Percentiles rank a stretch among this genome's conserved stretches.
Conservation (phyloP, 2,113 vertebrate genomes). For the Sakesphorus luctuosus region DNA sequence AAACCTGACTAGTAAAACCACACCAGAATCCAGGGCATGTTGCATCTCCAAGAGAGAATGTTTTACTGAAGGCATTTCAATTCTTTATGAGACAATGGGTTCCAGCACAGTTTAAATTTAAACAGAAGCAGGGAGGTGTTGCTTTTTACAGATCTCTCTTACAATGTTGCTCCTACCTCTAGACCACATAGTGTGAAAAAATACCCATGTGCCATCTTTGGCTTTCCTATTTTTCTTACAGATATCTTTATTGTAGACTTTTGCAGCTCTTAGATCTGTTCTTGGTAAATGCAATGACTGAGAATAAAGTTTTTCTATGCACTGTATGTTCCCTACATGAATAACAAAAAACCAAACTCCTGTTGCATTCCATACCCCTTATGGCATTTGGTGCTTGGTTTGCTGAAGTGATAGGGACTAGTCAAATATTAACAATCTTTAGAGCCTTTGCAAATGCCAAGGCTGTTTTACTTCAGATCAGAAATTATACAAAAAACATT, state of each 20-base stretch:
- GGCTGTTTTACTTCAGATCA: neutral
- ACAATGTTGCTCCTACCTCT: neutral
- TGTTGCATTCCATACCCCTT: neutral
- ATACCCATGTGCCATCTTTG: neutral
- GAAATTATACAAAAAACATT: neutral
- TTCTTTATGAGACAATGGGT: neutral
- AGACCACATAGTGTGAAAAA: neutral
- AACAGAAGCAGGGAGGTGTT: neutral
- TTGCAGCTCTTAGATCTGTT: neutral
- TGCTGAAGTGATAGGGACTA: neutral
- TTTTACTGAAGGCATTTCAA: neutral
- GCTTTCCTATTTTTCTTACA: neutral
- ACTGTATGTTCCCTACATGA: neutral
- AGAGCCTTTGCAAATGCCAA: neutral
- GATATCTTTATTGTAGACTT: neutral
- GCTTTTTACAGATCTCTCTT: neutral
- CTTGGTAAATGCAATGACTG: neutral
- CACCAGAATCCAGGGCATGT: neutral
- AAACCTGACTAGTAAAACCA: neutral
- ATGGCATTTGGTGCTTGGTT: neutral
- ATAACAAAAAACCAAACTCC: neutral
- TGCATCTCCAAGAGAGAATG: neutral
- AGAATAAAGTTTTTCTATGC: neutral
- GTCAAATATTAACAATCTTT: neutral
- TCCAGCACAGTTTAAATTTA: neutral